Conservation (phyloP, 64 coral and sea anemone species). For the Orbicella faveolata region DNA sequence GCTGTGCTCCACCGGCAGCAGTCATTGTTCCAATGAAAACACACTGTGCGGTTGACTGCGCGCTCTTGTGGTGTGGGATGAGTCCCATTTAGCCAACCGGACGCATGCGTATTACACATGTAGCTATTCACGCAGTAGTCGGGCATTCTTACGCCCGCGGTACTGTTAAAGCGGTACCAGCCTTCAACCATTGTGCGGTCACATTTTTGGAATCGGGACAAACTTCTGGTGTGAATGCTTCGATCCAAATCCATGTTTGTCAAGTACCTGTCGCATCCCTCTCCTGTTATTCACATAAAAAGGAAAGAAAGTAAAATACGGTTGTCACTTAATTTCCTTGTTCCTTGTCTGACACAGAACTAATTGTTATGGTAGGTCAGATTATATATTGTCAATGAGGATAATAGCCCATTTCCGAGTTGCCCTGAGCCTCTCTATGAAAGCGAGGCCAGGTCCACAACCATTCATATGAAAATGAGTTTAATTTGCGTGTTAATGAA, state of each 20-base stretch:
- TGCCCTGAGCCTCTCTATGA: no score
- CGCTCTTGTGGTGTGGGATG: slow-evolving; percentile 12
- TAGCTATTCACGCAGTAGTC: background rate
- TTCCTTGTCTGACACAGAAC: no score
- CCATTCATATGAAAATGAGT: no score
- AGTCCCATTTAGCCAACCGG: slow-evolving; percentile 9
- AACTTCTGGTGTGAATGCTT: background rate
- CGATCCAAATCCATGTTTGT: background rate
- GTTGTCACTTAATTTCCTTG: no score
- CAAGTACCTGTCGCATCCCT: background rate
- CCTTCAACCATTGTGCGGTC: background rate
- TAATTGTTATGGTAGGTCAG: no score
- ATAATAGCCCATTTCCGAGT: no score
- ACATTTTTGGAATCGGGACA: background rate
- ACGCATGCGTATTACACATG: slow-evolving; percentile 30
- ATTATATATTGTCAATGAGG: no score
- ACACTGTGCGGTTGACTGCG: slow-evolving; percentile 3
- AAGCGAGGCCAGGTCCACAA: no score
- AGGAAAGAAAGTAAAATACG: background rate
- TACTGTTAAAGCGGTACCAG: slow-evolving; percentile 39
- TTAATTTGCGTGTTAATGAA: no score
- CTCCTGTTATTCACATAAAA: background rate
- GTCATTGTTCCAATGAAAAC: background rate
- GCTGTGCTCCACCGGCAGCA: background rate
- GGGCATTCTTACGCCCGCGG: slow-evolving; percentile 16